Percentiles rank a stretch among this genome's conserved stretches.
phyloP scores from a whole-genome alignment of 64 coral and sea anemone genomes.

The Porites australiensis region DNA sequence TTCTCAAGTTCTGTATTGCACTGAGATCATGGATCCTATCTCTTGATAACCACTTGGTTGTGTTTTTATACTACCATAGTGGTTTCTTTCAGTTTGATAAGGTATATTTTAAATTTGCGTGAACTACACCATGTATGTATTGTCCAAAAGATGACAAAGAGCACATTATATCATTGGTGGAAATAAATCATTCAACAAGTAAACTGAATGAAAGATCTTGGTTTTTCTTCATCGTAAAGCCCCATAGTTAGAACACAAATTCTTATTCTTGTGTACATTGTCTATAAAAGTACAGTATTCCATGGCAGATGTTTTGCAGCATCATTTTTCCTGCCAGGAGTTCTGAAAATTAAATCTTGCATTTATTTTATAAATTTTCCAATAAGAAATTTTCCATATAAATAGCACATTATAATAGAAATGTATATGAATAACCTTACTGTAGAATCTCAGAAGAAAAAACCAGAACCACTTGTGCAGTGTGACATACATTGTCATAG shows the following conservation, averaged over 20 bases:
- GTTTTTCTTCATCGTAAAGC: not conserved
- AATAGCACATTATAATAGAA: no score
- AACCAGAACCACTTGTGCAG: no score
- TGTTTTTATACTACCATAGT: not conserved
- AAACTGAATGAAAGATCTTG: not conserved
- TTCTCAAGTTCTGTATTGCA: constrained; percentile 6
- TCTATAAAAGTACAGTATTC: not conserved
- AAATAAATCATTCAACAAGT: constrained; percentile 8
- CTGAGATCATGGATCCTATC: not conserved
- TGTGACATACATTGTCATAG: no score
- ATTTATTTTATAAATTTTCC: no score
- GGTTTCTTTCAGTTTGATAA: not conserved
- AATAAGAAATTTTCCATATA: no score
- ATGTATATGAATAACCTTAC: no score
- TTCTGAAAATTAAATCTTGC: no score
- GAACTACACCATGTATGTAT: not conserved
- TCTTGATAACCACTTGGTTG: not conserved
- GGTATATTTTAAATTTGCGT: not conserved
- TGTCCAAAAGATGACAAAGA: not conserved
- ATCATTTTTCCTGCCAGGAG: not conserved
- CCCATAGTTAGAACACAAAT: not conserved
- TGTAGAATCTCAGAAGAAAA: no score
- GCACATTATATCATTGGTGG: not conserved
- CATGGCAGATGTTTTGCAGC: not conserved
- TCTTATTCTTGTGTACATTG: not conserved